Percentiles rank a stretch among this genome's conserved stretches.
These are phyloP conservation scores for Megalops atlanticus DNA, from an alignment of 2,113 vertebrate species.

Conservation along the genomic window DNA sequence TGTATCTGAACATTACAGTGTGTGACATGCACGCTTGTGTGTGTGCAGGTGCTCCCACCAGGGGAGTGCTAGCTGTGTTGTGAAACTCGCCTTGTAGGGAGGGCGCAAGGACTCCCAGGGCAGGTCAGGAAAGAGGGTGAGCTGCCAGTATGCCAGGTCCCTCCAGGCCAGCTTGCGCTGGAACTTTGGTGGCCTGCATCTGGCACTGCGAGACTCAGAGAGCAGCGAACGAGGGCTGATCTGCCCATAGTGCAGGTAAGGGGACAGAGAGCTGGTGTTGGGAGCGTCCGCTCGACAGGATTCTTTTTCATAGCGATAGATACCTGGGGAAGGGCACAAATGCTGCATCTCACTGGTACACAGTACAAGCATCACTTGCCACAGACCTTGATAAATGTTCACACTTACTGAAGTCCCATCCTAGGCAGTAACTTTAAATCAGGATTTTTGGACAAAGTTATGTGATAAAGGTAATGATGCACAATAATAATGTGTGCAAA, in stretches of 20 bases:
- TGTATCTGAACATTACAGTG: too few relatives aligned
- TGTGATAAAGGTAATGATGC: not conserved
- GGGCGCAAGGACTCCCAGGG: constrained; percentile 69
- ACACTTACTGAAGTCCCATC: too few relatives aligned
- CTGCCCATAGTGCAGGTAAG: constrained; percentile 72
- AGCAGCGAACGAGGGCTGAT: constrained; percentile 66
- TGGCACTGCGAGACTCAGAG: constrained; percentile 62
- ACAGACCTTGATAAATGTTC: too few relatives aligned
- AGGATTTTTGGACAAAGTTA: too few relatives aligned
- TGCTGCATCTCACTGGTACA: not conserved
- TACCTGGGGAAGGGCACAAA: constrained; percentile 51
- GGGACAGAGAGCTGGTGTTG: constrained; percentile 72
- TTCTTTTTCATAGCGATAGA: constrained; percentile 69
- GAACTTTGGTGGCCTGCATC: constrained; percentile 63
- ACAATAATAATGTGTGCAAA: not conserved
- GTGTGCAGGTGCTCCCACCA: not conserved
- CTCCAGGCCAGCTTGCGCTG: constrained; percentile 70
- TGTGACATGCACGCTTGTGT: too few relatives aligned
- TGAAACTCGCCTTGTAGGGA: constrained; percentile 60
- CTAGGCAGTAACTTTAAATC: too few relatives aligned
- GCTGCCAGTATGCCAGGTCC: constrained; percentile 71
- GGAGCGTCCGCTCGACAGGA: constrained; percentile 65
- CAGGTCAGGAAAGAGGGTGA: constrained; percentile 67
- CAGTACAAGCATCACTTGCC: too few relatives aligned
- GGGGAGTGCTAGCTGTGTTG: too few relatives aligned